Evolutionary conservation across 2,797 vertebrate species (phyloP), one percentile per base, ranked within the genome.

Genomic region (Sebastes oblongus): DNA sequence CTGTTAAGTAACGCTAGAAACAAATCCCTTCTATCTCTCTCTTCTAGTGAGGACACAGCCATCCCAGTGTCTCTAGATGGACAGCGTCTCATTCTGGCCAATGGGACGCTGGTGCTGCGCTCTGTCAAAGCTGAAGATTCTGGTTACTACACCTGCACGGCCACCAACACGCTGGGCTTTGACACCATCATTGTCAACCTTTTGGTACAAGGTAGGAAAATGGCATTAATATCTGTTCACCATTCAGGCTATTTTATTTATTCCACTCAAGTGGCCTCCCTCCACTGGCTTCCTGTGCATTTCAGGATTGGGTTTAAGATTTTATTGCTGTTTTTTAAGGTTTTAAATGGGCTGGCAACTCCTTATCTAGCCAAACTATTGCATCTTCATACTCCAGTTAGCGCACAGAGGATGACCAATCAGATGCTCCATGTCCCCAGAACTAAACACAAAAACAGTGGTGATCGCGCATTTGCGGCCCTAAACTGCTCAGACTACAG

Each of bases 101-200:
- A 99, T 0, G 98, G 98, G 77, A 99, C 98, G 0, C 90, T 99
- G 92, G 96, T 97, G 89, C 95, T 99, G 81, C 98, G 98, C 24
- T 96, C 97, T 0, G 98, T 99, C 84, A 99, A 98, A 91, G 98
- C 98, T 0, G 98, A 99, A 87, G 98, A 99, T 89, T 99, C 97
- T 0, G 98, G 98, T 39, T 99, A 99, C 91, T 99, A 99, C 91
- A 99, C 98, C 68, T 99, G 98, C 94, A 99, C 98, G 0, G 98
- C 98, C 88, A 99, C 98, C 89, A 99, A 99, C 95, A 98, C 97
- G 0, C 96, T 98, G 79, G 98, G 98, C 78, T 99, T 99, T 0
- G 98, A 99, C 91, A 99, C 98, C 77, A 99, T 99, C 92, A 98
- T 99, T 25, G 95, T 99, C 89, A 99, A 99, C 94, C 96, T 99